Evolutionary conservation across 2,797 vertebrate species (phyloP).

Genomic region (Hirundo rustica): DNA sequence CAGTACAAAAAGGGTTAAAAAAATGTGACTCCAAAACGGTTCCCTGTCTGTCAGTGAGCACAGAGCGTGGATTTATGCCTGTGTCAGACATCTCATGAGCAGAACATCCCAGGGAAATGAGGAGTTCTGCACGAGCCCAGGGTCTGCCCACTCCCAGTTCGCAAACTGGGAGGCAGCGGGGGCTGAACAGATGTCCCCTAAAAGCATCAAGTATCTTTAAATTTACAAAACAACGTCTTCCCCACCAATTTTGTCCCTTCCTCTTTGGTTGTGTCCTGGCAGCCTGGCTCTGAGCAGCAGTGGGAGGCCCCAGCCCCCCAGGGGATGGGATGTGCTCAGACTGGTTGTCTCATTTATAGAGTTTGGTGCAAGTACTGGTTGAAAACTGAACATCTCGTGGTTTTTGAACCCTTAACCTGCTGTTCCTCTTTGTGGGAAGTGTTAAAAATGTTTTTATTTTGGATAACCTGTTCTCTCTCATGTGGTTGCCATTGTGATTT

Average conservation of each 20-base stretch:
- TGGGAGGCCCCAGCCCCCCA: fast-evolving
- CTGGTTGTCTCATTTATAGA: not conserved
- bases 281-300: constrained; percentile 40
- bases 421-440: constrained; percentile 14
- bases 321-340: not conserved
- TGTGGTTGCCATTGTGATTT: not conserved
- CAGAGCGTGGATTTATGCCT: not conserved
- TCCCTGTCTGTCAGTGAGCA: not conserved
- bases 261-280: not conserved
- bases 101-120: not conserved
- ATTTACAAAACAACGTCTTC: not conserved
- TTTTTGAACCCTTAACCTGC: constrained; percentile 11
- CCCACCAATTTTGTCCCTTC: not conserved
- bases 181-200: not conserved
- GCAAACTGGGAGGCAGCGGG: not conserved
- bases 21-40: not conserved
- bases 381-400: not conserved
- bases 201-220: not conserved
- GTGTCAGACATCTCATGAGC: not conserved
- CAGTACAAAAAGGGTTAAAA: constrained; percentile 14
- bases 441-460: not conserved
- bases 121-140: fast-evolving
- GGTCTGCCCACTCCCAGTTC: not conserved
- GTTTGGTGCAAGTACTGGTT: constrained; percentile 36
- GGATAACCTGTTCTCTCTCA: not conserved